Conservation (phyloP, 2,113 vertebrate genomes). For the Aptenodytes forsteri region DNA sequence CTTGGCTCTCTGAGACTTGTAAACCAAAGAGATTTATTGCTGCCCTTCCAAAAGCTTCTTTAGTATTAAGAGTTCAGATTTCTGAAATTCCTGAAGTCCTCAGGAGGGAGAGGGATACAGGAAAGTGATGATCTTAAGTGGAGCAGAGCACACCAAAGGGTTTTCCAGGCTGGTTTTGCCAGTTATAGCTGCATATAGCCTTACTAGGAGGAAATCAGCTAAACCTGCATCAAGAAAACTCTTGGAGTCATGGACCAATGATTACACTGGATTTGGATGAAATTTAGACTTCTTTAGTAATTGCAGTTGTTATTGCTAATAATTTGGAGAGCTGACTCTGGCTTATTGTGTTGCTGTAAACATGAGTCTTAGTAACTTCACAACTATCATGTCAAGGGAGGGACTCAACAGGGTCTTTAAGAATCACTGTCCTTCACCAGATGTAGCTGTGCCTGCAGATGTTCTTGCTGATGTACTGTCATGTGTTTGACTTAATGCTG, state of each 20-base stretch:
- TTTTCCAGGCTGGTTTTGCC: background rate
- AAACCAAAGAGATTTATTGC: conserved; percentile 48
- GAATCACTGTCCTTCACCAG: background rate
- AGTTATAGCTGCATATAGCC: rapidly evolving
- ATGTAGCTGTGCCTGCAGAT: background rate
- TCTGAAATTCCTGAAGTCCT: conserved; percentile 59
- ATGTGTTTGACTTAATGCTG: rapidly evolving
- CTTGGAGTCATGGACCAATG: background rate
- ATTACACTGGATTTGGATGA: background rate
- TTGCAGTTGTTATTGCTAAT: background rate
- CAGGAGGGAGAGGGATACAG: conserved; percentile 28
- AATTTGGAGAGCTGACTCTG: background rate
- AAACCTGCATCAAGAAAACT: background rate
- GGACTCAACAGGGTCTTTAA: rapidly evolving
- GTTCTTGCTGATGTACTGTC: background rate
- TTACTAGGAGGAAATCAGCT: background rate
- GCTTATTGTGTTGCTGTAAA: background rate
- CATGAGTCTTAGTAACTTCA: background rate
- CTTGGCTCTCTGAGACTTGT: conserved; percentile 16
- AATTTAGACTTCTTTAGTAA: background rate
- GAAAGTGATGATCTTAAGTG: background rate
- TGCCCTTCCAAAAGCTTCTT: conserved; percentile 1
- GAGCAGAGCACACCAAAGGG: background rate
- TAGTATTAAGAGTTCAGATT: conserved; percentile 58
- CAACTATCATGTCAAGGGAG: background rate